Conservation (phyloP, 2,113 vertebrate genomes). For the Accipiter cooperii region DNA sequence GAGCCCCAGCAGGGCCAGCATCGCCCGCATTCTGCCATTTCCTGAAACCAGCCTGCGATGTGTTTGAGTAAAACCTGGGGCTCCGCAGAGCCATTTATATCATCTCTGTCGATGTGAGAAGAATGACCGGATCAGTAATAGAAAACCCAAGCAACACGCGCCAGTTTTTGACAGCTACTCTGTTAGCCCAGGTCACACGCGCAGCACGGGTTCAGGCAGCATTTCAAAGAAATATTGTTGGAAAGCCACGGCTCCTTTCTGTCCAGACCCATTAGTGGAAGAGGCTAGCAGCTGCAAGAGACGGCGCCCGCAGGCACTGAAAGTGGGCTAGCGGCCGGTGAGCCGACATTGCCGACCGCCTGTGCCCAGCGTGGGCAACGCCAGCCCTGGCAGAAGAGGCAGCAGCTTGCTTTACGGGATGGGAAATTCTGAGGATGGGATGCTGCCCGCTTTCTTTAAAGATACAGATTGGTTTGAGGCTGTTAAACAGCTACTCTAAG, state of each 20-base stretch:
- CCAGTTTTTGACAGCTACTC: neutral
- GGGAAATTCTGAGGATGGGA: neutral
- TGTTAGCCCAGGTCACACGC: neutral
- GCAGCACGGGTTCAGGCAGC: neutral
- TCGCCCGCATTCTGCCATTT: neutral
- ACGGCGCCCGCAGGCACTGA: rapidly evolving
- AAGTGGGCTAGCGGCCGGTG: rapidly evolving
- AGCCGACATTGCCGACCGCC: rapidly evolving
- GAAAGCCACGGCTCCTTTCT: neutral
- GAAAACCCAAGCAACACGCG: neutral
- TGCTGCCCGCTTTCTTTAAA: neutral
- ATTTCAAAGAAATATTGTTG: neutral
- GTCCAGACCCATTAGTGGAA: neutral
- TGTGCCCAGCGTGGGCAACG: neutral
- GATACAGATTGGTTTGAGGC: neutral
- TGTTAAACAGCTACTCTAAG: neutral
- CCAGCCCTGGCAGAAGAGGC: neutral
- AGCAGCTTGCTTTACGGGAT: neutral
- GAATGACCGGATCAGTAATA: neutral
- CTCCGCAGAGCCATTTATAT: neutral
- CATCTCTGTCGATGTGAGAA: neutral
- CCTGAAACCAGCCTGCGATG: neutral
- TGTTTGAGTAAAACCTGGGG: neutral
- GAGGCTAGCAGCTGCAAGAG: neutral
- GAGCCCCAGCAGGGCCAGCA: neutral